A percentile compares a stretch with the other conserved stretches of the same genome.
phyloP scores from a whole-genome alignment of 2,888 invertebrate genomes.

The Scaptomyza polygonia region DNA sequence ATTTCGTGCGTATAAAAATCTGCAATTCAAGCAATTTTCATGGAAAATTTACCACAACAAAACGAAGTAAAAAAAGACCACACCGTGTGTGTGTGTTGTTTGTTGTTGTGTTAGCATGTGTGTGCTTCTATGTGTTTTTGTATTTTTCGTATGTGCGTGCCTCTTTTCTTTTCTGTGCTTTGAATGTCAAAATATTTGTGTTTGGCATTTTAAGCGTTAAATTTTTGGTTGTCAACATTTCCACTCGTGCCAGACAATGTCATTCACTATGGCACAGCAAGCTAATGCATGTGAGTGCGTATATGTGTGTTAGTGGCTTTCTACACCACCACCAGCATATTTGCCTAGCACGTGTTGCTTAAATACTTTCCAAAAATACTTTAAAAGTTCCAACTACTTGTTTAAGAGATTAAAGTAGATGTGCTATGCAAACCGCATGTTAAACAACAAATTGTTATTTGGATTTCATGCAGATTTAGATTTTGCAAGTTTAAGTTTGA shows the following conservation, averaged over 20 bases:
- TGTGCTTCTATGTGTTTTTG: background rate
- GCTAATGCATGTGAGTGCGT: background rate
- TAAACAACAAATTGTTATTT: slow-evolving; percentile 1
- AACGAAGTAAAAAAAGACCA: slow-evolving; percentile 25
- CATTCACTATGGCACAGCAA: slow-evolving; percentile 29
- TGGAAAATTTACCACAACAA: slow-evolving; percentile 73
- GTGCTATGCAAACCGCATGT: slow-evolving; percentile 21
- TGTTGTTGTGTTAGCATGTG: slow-evolving; percentile 17
- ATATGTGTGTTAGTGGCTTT: slow-evolving; percentile 1
- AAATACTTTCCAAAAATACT: no score
- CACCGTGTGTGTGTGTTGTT: slow-evolving; percentile 2
- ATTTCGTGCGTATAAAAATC: slow-evolving; percentile 79
- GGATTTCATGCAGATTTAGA: background rate
- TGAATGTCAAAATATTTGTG: slow-evolving; percentile 79
- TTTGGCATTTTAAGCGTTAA: slow-evolving; percentile 79
- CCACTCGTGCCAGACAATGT: slow-evolving; percentile 40
- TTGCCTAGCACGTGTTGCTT: slow-evolving; percentile 67
- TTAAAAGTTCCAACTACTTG: slow-evolving; percentile 50
- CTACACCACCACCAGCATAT: slow-evolving; percentile 37
- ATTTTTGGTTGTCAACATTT: slow-evolving; percentile 75
- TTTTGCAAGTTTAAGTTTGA: background rate
- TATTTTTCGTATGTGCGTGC: slow-evolving; percentile 8
- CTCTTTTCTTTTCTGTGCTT: slow-evolving; percentile 46
- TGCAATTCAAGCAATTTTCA: slow-evolving; percentile 81
- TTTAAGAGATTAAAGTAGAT: slow-evolving; percentile 59